These are phyloP conservation scores for Drosophila kikkawai DNA, from an alignment of 1,140 invertebrate species.

Conservation along the genomic window DNA sequence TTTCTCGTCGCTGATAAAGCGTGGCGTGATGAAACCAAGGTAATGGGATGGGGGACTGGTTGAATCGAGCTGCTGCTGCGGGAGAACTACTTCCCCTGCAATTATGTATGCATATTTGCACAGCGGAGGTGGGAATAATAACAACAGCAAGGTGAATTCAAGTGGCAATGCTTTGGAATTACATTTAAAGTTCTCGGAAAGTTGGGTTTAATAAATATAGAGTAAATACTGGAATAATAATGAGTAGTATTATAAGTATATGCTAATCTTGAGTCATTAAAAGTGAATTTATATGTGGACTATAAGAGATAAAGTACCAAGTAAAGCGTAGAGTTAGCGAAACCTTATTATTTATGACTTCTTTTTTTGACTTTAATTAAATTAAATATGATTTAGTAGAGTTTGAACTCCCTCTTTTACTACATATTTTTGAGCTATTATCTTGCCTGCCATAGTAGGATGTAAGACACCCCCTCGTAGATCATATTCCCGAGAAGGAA, in stretches of 20 bases:
- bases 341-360: background rate
- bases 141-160: constrained; percentile 3
- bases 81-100: constrained; percentile 6
- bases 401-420: background rate
- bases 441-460: background rate
- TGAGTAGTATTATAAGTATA: background rate
- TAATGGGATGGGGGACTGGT: background rate
- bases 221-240: constrained; percentile 1
- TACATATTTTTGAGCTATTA: background rate
- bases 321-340: background rate
- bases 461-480: background rate
- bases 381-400: background rate
- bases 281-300: background rate
- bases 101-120: constrained; percentile 44
- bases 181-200: constrained; percentile 2
- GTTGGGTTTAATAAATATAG: constrained; percentile 1
- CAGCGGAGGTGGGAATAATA: constrained; percentile 9
- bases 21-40: constrained; percentile 31
- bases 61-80: constrained; percentile 11
- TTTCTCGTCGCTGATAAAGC: constrained; percentile 39
- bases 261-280: background rate
- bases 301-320: background rate
- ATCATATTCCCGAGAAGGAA: background rate
- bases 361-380: background rate
- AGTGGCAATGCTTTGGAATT: background rate